Evolutionary conservation across 1,140 invertebrate species (phyloP).

Genomic region (Eumaeus atala): DNA sequence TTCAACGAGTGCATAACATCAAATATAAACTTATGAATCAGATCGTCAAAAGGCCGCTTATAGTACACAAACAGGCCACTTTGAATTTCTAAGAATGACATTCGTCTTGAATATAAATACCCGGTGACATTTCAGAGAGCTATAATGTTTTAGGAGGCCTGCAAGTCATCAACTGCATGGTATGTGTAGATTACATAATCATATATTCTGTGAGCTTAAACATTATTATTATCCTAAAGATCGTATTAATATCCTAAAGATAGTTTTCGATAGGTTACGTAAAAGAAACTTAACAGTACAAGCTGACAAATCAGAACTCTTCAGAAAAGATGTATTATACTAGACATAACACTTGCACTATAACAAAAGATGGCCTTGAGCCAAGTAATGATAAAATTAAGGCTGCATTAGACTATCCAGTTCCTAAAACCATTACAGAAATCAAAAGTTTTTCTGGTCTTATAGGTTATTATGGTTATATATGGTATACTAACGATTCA

Average conservation of each 20-base stretch:
- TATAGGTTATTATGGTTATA: conserved; percentile 9
- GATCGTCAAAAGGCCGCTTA: too few species aligned
- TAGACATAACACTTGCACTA: not conserved
- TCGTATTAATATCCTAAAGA: conserved; percentile 19
- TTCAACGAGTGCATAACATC: conserved; percentile 24
- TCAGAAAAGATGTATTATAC: conserved; percentile 1
- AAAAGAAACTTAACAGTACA: too few species aligned
- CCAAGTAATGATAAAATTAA: conserved; percentile 2
- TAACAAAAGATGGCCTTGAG: too few species aligned
- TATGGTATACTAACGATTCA: too few species aligned
- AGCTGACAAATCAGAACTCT: conserved; percentile 5
- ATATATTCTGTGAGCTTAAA: conserved; percentile 21
- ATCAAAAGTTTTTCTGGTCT: conserved; percentile 10
- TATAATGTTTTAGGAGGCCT: conserved; percentile 24
- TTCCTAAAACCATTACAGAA: too few species aligned
- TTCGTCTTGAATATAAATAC: conserved; percentile 25
- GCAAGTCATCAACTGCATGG: conserved; percentile 21
- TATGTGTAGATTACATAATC: conserved; percentile 26
- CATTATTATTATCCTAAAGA: too few species aligned
- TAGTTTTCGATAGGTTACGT: conserved; percentile 16
- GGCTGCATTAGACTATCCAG: not conserved
- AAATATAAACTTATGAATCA: conserved; percentile 19
- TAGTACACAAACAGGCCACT: conserved; percentile 22
- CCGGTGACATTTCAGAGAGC: conserved; percentile 25
- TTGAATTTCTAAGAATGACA: conserved; percentile 22